Evolutionary conservation across 2,888 invertebrate species (phyloP).

Genomic region (Nineta flava): DNA sequence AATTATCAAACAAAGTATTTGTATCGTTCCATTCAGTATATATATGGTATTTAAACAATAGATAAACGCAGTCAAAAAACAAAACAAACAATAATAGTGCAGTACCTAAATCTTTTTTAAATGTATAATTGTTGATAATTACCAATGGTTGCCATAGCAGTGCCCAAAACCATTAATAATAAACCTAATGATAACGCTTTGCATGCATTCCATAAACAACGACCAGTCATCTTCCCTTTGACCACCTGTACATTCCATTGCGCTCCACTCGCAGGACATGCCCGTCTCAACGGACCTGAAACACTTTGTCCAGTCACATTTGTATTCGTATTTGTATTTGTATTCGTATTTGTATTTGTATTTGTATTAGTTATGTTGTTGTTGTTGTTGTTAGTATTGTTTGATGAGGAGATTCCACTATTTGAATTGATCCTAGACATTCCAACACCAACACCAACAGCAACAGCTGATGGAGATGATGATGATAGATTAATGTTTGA

Average conservation of each 20-base stretch:
- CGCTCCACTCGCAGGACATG: constrained; percentile 64
- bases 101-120: no score
- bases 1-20: no score
- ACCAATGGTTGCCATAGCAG: constrained; percentile 89
- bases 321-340: no score
- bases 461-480: no score
- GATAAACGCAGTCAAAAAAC: no score
- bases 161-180: constrained; percentile 73
- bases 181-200: constrained; percentile 79
- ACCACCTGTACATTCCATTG: constrained; percentile 78
- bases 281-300: constrained; percentile 45
- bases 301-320: constrained; percentile 2
- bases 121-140: no score
- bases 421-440: constrained; percentile 16
- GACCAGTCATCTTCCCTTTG: constrained; percentile 72
- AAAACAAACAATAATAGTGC: no score
- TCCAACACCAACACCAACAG: no score
- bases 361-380: background rate
- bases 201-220: constrained; percentile 88
- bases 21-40: no score
- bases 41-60: no score
- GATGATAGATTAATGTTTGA: constrained; percentile 14
- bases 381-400: background rate
- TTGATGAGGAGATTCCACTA: background rate
- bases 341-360: no score